phyloP scores from a whole-genome alignment of 2,888 invertebrate species.

The Trilocha varians region DNA sequence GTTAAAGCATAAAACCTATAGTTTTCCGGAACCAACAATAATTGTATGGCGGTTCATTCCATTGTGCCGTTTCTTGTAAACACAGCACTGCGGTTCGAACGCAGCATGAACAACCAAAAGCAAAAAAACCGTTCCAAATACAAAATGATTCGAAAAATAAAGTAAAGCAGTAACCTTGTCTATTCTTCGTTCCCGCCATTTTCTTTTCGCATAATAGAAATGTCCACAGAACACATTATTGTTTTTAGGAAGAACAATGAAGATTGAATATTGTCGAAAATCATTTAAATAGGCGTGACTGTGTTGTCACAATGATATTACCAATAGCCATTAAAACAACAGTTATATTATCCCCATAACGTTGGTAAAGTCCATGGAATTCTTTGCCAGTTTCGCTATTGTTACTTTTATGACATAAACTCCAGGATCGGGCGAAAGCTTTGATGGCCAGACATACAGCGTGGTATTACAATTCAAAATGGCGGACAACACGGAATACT shows the following conservation, averaged over 20 bases:
- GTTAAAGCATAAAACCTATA: slow-evolving; percentile 26
- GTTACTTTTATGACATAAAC: slow-evolving; percentile 61
- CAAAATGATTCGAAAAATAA: neutral
- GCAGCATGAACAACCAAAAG: slow-evolving; percentile 32
- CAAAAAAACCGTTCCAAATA: neutral
- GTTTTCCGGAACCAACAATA: slow-evolving; percentile 28
- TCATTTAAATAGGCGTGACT: slow-evolving; percentile 9
- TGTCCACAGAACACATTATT: slow-evolving; percentile 14
- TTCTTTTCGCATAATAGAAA: slow-evolving; percentile 13
- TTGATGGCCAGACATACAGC: slow-evolving; percentile 56
- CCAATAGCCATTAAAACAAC: slow-evolving; percentile 21
- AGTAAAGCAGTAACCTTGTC: neutral
- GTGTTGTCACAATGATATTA: slow-evolving; percentile 11
- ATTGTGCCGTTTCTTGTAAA: slow-evolving; percentile 16
- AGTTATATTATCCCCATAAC: slow-evolving; percentile 13
- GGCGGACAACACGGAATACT: neutral
- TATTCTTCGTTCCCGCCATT: slow-evolving; percentile 1
- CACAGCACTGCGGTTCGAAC: slow-evolving; percentile 46
- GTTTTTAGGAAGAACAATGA: slow-evolving; percentile 10
- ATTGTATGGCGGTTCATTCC: slow-evolving; percentile 24
- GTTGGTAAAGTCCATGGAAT: slow-evolving; percentile 36
- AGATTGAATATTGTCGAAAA: slow-evolving; percentile 9
- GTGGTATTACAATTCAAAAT: neutral
- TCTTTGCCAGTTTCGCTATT: slow-evolving; percentile 48
- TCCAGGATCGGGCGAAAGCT: slow-evolving; percentile 57